Conservation (phyloP, 2,113 vertebrate genomes). For the Saccopteryx leptura region DNA sequence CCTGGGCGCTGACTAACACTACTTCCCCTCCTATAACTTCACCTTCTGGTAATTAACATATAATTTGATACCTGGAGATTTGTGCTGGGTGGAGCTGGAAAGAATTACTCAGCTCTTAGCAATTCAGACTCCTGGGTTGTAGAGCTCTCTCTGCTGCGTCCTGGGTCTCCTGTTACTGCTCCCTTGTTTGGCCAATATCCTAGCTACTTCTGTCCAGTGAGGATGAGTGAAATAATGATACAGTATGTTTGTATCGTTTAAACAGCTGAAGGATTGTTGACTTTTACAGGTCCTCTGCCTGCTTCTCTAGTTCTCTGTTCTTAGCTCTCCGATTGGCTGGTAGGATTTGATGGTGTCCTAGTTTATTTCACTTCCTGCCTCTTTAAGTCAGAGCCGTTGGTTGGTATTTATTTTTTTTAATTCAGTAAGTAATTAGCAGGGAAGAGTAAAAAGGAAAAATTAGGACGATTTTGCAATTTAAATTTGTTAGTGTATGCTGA, state of each 20-base stretch:
- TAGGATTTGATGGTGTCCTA: neutral
- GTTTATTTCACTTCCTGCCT: slow-evolving; percentile 49
- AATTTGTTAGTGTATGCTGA: slow-evolving; percentile 36
- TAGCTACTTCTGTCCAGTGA: neutral
- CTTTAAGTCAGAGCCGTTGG: neutral
- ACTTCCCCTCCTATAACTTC: slow-evolving; percentile 72
- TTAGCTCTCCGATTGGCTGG: neutral
- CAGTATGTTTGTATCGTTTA: neutral
- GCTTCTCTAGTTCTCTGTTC: neutral
- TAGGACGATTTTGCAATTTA: slow-evolving; percentile 32
- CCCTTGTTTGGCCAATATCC: slow-evolving; percentile 4
- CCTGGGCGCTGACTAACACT: slow-evolving; percentile 66
- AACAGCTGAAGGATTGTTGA: neutral
- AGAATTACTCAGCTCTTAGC: slow-evolving; percentile 81
- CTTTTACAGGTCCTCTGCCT: neutral
- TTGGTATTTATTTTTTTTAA: slow-evolving; percentile 14
- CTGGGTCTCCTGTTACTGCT: slow-evolving; percentile 38
- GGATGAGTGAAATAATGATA: neutral
- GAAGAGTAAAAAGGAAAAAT: slow-evolving; percentile 61
- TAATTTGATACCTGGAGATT: slow-evolving; percentile 84
- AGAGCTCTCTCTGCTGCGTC: neutral
- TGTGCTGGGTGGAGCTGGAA: slow-evolving; percentile 77
- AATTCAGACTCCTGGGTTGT: slow-evolving; percentile 63
- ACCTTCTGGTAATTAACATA: slow-evolving; percentile 73
- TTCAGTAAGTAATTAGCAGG: slow-evolving; percentile 61